These are phyloP conservation scores for Halcyon malimbica DNA, from an alignment of 2,113 vertebrate genomes.

Conservation along the genomic window DNA sequence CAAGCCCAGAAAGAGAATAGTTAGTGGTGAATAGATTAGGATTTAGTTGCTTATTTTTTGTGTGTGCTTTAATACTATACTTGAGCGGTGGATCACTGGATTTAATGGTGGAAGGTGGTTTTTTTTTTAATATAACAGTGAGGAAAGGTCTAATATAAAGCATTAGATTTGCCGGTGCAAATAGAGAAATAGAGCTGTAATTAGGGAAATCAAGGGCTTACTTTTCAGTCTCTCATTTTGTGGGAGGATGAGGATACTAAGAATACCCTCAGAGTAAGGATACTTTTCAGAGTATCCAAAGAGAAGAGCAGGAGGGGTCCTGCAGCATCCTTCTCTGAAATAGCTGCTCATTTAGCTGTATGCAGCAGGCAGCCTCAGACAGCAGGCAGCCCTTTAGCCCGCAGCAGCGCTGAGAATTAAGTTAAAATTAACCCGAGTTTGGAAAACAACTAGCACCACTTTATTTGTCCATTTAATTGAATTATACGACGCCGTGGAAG, in stretches of 20 bases:
- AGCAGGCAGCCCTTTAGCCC: conserved; percentile 48
- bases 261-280: background rate
- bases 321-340: background rate
- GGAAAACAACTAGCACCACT: conserved; percentile 68
- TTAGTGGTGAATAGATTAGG: background rate
- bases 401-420: conserved; percentile 50
- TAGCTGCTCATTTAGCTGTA: conserved; percentile 23
- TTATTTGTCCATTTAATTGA: conserved; percentile 78
- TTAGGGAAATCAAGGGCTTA: background rate
- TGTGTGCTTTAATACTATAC: background rate
- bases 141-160: background rate
- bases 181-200: background rate
- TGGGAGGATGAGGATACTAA: background rate
- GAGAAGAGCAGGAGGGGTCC: background rate
- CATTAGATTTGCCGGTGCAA: background rate
- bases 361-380: conserved; percentile 25
- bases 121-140: background rate
- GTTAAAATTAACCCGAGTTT: conserved; percentile 75
- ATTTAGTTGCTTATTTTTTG: background rate
- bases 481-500: conserved; percentile 67
- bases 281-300: background rate
- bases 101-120: background rate
- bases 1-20: background rate
- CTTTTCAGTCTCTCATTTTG: background rate
- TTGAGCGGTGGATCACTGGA: background rate